These are phyloP conservation scores for Hemiscyllium ocellatum DNA, from an alignment of 2,113 vertebrate genomes.

Conservation along the genomic window DNA sequence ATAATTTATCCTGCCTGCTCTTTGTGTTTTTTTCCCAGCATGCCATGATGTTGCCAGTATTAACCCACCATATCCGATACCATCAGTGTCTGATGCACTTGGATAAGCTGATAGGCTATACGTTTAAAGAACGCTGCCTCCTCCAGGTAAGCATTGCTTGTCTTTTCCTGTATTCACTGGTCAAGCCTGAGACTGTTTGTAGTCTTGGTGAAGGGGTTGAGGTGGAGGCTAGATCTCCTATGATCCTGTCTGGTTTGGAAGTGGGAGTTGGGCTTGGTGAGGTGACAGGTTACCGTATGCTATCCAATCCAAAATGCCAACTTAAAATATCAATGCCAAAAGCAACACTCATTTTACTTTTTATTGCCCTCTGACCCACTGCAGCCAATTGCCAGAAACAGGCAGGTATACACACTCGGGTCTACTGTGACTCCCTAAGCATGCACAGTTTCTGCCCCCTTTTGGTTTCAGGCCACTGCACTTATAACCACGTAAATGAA, in stretches of 20 bases:
- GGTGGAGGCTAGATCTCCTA: no score
- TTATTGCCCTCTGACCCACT: neutral
- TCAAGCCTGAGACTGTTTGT: neutral
- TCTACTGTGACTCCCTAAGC: no score
- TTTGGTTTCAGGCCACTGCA: no score
- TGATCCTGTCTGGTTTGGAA: neutral
- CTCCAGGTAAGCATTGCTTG: constrained; percentile 72
- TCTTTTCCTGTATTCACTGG: neutral
- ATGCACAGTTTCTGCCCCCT: no score
- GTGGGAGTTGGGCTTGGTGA: neutral
- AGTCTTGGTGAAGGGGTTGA: neutral
- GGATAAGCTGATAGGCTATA: constrained; percentile 88
- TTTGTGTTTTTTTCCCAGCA: constrained; percentile 61
- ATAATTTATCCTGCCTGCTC: neutral
- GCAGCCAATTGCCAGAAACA: no score
- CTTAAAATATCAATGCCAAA: neutral
- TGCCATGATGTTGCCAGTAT: constrained; percentile 96
- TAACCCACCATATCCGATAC: constrained; percentile 99
- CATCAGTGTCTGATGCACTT: constrained; percentile 96
- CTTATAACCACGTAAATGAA: no score
- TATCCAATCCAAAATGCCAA: neutral
- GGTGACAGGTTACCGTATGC: neutral
- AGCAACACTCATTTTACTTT: neutral
- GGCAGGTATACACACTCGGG: no score
- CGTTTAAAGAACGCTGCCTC: constrained; percentile 88